Evolutionary conservation across 2,888 invertebrate species (phyloP), one percentile per base, ranked within the genome.

Genomic region (Apamea anceps): DNA sequence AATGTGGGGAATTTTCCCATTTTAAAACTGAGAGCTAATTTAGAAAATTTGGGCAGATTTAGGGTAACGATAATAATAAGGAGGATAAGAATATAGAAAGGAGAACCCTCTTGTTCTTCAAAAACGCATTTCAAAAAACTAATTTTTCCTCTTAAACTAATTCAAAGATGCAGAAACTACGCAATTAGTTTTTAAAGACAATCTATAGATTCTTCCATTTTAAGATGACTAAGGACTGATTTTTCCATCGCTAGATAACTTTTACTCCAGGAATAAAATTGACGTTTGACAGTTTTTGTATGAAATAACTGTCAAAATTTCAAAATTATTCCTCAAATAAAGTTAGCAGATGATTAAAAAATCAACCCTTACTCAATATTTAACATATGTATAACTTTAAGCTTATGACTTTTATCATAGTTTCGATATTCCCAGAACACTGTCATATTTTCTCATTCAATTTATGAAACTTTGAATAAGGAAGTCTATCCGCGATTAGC

Each of bases 351-450:
- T 32, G 32, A 2, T 32, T 32, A 2, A 32, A 32, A 32, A 32
- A 32, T 32, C 32, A 32, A 32, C 32, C 32, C 25, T 1, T 57
- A 57, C 25, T 57, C 54, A 57, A 57, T 57, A 12, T 57, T 12
- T 57, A 57, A 57, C 57, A n/a, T 12, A 57, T 25, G 25, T 37
- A 13, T n/a, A 42, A n/a, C 42, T 37, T 37, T 13, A 15, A 18
- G 10, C 10, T 42, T 18, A 42, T n/a, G 18, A 0, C 5, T 48
- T 48, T 21, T 7, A 70, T 70, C 1, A 32, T 21, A 4, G 48
- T 28, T 78, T 66, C 32, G 21, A 66, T 37, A 45, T 77, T 78
- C 32, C n/a, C 78, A 78, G 65, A 77, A 78, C 37, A 48, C 76
- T 66, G 0, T 0, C 21, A 21, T 13, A 72, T 32, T 77, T 32